These are phyloP conservation scores for Chaetodon trifascialis DNA, from an alignment of 2,113 vertebrate species.

Conservation along the genomic window DNA sequence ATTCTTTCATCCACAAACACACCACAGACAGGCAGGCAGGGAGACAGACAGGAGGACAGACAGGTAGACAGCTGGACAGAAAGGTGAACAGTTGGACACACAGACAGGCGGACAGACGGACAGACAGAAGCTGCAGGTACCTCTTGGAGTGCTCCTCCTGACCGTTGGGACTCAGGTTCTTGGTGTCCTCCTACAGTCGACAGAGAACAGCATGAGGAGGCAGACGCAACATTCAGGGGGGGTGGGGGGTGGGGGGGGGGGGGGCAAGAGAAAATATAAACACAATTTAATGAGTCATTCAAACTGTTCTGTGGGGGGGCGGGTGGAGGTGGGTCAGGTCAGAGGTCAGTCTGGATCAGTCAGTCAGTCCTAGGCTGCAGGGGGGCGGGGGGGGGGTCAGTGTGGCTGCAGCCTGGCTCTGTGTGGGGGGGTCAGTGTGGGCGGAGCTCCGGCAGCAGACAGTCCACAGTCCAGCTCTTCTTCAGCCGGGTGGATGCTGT, in stretches of 20 bases:
- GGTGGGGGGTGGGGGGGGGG: slow-evolving; percentile 91
- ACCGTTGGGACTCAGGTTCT: slow-evolving; percentile 92
- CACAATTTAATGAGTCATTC: slow-evolving; percentile 76
- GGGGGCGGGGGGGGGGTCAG: too few species aligned
- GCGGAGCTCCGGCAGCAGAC: slow-evolving; percentile 86
- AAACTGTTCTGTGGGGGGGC: slow-evolving; percentile 88
- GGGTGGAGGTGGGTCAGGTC: slow-evolving; percentile 39
- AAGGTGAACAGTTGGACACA: too few species aligned
- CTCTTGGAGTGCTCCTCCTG: slow-evolving; percentile 95
- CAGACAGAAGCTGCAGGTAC: slow-evolving; percentile 76
- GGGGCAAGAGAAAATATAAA: slow-evolving; percentile 91
- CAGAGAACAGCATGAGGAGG: slow-evolving; percentile 98
- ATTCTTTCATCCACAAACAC: too few species aligned
- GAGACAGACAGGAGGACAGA: too few species aligned
- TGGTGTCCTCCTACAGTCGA: slow-evolving; percentile 98
- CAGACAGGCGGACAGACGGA: too few species aligned
- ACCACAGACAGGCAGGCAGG: too few species aligned
- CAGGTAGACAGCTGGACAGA: too few species aligned
- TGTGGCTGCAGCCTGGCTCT: too few species aligned
- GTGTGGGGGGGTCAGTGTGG: slow-evolving; percentile 67
- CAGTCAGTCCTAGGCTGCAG: slow-evolving; percentile 13
- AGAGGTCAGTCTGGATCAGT: slow-evolving; percentile 6
- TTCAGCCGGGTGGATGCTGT: slow-evolving; percentile 85
- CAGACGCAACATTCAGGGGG: slow-evolving; percentile 94
- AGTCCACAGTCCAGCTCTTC: slow-evolving; percentile 90